Conservation (phyloP, 2,797 vertebrate species). For the Dipus sagitta region DNA sequence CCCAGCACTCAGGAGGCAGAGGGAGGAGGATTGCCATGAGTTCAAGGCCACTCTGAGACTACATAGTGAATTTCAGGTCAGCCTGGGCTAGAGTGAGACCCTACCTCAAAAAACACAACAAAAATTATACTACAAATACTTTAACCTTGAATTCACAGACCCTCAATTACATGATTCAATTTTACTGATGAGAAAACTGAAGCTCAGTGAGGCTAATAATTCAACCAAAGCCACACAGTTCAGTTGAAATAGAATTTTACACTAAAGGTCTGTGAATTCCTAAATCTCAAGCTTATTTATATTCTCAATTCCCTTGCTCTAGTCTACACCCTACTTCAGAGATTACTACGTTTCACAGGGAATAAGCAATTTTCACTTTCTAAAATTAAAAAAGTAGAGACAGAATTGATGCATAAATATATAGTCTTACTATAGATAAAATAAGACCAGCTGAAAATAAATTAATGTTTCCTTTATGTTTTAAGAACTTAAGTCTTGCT, state of each 20-base stretch:
- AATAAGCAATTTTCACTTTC: conserved; percentile 1
- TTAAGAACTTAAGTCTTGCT: background rate
- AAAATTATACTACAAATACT: background rate
- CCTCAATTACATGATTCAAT: background rate
- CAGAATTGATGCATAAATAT: background rate
- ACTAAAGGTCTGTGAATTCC: background rate
- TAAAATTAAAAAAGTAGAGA: conserved; percentile 44
- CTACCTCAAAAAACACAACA: too few species aligned
- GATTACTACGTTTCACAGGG: background rate
- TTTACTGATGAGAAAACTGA: conserved; percentile 54
- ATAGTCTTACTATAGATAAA: background rate
- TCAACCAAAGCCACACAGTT: background rate
- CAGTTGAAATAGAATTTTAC: background rate
- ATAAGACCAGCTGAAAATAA: conserved; percentile 50
- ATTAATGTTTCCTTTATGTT: conserved; percentile 54
- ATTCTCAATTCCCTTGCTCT: background rate
- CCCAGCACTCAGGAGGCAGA: too few species aligned
- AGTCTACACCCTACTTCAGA: background rate
- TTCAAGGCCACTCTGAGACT: too few species aligned
- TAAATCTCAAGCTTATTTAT: conserved; percentile 34
- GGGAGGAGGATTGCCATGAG: too few species aligned
- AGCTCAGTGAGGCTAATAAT: conserved; percentile 44
- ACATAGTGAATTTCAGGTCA: too few species aligned
- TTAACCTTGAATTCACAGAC: conserved; percentile 42
- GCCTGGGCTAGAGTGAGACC: too few species aligned